Evolutionary conservation across 2,888 invertebrate species (phyloP).

Genomic region (Nephrotoma appendiculata): DNA sequence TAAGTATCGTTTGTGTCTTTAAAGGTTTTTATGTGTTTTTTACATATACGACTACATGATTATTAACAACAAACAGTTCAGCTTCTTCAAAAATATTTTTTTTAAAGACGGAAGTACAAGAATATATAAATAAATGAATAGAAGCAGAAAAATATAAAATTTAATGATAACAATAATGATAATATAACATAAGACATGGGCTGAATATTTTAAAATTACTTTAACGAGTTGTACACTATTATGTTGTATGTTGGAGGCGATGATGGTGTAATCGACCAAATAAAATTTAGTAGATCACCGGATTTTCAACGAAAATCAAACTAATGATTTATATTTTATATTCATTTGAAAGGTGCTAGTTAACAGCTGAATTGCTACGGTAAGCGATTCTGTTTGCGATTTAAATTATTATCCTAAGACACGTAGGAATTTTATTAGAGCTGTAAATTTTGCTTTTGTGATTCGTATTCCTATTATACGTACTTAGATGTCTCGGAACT

Average conservation of each 20-base stretch:
- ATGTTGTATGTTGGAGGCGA: not conserved
- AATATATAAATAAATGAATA: not conserved
- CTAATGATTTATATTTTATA: not conserved
- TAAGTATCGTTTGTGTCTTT: not conserved
- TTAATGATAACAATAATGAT: not conserved
- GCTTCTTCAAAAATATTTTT: not conserved
- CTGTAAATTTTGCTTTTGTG: too few relatives aligned
- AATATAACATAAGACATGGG: not conserved
- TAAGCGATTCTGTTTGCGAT: not conserved
- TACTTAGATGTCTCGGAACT: too few relatives aligned
- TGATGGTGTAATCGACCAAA: not conserved
- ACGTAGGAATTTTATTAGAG: too few relatives aligned
- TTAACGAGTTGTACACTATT: not conserved
- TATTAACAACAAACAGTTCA: not conserved
- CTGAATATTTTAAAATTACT: not conserved
- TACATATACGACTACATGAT: not conserved
- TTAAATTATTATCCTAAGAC: too few relatives aligned
- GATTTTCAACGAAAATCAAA: not conserved
- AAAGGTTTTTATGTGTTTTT: not conserved
- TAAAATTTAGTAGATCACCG: not conserved
- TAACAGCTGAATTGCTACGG: not conserved
- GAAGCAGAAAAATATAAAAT: not conserved
- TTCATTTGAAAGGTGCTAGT: not conserved
- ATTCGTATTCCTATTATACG: too few relatives aligned
- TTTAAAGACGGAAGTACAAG: not conserved